Percentiles rank a stretch among this genome's conserved stretches.
Conservation (phyloP, 2,797 vertebrate genomes). For the Notolepis coatsorum region DNA sequence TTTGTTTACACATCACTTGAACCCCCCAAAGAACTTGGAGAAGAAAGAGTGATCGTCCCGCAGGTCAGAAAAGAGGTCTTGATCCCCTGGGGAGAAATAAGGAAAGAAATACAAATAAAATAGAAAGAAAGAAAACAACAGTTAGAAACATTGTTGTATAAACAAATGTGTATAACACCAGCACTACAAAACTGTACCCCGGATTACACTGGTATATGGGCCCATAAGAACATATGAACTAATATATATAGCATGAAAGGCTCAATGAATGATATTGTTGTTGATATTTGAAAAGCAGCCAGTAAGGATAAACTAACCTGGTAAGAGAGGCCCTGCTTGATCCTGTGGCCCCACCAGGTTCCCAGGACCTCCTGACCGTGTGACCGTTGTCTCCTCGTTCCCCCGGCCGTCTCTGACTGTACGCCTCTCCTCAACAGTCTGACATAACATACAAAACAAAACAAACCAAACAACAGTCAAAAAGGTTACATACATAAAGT, state of each 20-base stretch:
- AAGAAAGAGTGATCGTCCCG: conserved; percentile 78
- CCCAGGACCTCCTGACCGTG: conserved; percentile 62
- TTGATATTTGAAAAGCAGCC: neutral
- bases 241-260: no score
- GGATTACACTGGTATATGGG: no score
- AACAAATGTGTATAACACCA: neutral
- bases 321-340: conserved; percentile 17
- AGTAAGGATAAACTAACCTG: conserved; percentile 49
- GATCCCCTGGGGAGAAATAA: conserved; percentile 62
- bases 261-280: no score
- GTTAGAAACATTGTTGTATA: neutral
- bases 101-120: neutral
- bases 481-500: neutral
- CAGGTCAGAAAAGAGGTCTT: conserved; percentile 54
- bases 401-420: conserved; percentile 89
- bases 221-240: no score
- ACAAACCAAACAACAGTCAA: neutral
- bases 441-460: conserved; percentile 14
- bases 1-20: conserved; percentile 49
- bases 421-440: conserved; percentile 89
- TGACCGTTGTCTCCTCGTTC: conserved; percentile 86
- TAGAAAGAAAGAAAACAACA: neutral
- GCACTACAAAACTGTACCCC: no score
- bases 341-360: conserved; percentile 50
- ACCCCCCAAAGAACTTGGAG: conserved; percentile 84